A percentile compares a stretch with the other conserved stretches of the same genome.
Evolutionary conservation across 2,888 invertebrate genomes (phyloP).

Genomic region (Andrena fulva): DNA sequence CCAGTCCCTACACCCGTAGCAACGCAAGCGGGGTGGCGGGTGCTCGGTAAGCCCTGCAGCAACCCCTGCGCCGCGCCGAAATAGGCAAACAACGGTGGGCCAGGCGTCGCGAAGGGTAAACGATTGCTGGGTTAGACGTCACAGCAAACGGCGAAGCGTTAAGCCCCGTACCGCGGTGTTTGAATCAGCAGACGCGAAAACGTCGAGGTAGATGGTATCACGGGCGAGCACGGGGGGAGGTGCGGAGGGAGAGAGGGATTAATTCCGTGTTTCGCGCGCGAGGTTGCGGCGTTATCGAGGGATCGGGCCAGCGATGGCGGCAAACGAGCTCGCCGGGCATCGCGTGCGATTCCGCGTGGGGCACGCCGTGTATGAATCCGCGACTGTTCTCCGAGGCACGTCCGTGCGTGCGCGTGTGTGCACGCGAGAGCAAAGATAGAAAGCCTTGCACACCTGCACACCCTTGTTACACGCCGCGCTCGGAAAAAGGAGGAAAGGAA

Average conservation of each 20-base stretch:
- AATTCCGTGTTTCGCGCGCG: constrained; percentile 33
- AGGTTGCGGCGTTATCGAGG: constrained; percentile 26
- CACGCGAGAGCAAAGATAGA: constrained; percentile 64
- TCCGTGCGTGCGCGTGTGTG: constrained; percentile 14
- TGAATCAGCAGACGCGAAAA: constrained; percentile 22
- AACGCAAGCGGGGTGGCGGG: no score
- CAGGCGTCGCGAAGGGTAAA: neutral
- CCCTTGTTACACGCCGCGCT: constrained; percentile 46
- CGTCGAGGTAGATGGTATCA: constrained; percentile 16
- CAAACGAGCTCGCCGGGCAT: constrained; percentile 3
- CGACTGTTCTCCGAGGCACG: constrained; percentile 12
- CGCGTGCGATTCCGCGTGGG: constrained; percentile 48
- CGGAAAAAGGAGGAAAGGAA: constrained; percentile 36
- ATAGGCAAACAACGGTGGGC: neutral
- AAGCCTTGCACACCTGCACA: constrained; percentile 65
- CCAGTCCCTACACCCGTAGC: no score
- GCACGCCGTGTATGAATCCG: constrained; percentile 58
- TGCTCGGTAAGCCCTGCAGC: no score
- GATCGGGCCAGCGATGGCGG: constrained; percentile 14
- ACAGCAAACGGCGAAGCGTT: constrained; percentile 1
- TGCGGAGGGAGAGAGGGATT: constrained; percentile 10
- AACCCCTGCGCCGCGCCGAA: no score
- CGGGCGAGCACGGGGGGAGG: neutral
- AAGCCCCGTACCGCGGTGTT: neutral
- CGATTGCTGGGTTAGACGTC: constrained; percentile 9